Evolutionary conservation across 2,113 vertebrate species (phyloP), one percentile per base, ranked within the genome.

Genomic region (Anarrhichthys ocellatus): DNA sequence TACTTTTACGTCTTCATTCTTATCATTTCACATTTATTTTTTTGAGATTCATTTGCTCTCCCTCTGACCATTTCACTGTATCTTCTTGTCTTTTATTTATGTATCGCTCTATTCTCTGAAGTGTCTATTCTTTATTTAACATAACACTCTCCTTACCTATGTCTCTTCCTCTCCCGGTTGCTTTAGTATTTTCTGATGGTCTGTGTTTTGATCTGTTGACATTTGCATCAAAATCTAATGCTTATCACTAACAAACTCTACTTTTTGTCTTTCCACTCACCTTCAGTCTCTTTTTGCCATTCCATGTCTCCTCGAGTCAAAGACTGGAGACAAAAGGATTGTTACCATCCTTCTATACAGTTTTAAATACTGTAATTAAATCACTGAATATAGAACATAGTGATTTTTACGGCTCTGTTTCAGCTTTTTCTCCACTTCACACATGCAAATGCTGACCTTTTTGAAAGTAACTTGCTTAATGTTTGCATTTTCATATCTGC

Each of bases 401-500:
- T 68, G 48, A 79, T 69, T 81, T 81, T 81, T 63, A 9, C 48
- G 44, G 10, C 17, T 59, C 67, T 42, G 13, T 77, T 68, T 83
- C 34, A 6, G 17, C 71, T 65, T 48, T 18, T 40, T 70, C 22
- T 36, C 63, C 32, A 52, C 50, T 58, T 76, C 52, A 46, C 24
- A 50, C 73, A 83, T 78, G 74, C 67, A 88, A 78, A 86, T 67
- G 20, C 46, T 83, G 64, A 87, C 88, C 78, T 88, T 83, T 83
- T 75, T 61, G 11, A 58, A 27, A 74, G 34, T n/a, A 79, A 59
- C 84, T 29, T 74, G 32, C 78, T 81, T 83, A 24, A 75, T 84
- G 70, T 83, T 87, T 79, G 44, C 63, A 71, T 91, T 88, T 89
- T 80, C 46, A 62, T 74, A 73, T 88, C 34, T 81, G 50, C 81